Conservation (phyloP, 2,888 invertebrate species). For the Caenorhabditis sulstoni region DNA sequence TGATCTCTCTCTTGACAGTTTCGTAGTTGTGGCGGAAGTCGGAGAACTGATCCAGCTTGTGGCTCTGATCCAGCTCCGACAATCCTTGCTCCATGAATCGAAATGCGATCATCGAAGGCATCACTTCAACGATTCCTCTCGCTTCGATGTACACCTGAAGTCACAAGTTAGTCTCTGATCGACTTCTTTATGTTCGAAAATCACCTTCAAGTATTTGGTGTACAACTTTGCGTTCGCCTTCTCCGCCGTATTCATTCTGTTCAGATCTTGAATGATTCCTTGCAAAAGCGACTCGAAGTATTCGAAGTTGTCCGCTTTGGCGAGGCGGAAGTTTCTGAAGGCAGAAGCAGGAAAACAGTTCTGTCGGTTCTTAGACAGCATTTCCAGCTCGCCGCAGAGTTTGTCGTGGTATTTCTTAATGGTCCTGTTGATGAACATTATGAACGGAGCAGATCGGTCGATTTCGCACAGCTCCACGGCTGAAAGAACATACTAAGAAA, state of each 20-base stretch:
- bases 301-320: slow-evolving; percentile 5
- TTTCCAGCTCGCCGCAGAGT: slow-evolving; percentile 32
- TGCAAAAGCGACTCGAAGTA: slow-evolving; percentile 33
- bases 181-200: background rate
- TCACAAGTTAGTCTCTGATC: too few relatives aligned
- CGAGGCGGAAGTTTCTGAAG: slow-evolving; percentile 1
- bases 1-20: background rate
- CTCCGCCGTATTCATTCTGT: slow-evolving; percentile 41
- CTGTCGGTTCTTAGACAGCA: slow-evolving; percentile 6
- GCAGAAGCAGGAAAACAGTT: slow-evolving; percentile 4
- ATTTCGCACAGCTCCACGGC: slow-evolving; percentile 33
- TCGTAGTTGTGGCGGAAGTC: slow-evolving; percentile 19
- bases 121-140: slow-evolving; percentile 46
- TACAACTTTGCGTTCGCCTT: slow-evolving; percentile 27
- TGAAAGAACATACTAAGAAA: slow-evolving; percentile 24
- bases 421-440: background rate
- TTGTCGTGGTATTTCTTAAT: background rate
- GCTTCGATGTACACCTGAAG: slow-evolving; percentile 43
- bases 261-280: slow-evolving; percentile 27
- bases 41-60: slow-evolving; percentile 14
- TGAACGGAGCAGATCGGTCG: slow-evolving; percentile 13
- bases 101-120: slow-evolving; percentile 45
- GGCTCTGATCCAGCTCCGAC: background rate
- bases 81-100: slow-evolving; percentile 19
- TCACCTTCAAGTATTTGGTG: slow-evolving; percentile 34